Conservation (phyloP, 2,797 vertebrate species). For the Enteromius afrohamiltoni region DNA sequence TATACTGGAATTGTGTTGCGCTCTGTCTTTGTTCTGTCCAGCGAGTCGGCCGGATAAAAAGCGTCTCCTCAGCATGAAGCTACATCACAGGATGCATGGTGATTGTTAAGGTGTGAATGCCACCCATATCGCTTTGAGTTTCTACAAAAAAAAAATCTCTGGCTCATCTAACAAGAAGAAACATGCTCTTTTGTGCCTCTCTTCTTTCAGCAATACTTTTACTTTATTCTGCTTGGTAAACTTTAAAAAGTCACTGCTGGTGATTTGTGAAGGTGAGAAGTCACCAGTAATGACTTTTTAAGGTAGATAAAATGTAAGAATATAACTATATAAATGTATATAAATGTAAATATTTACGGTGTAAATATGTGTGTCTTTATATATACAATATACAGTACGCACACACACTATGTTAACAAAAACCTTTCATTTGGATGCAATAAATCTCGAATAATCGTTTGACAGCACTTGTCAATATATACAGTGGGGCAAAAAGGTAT, state of each 20-base stretch:
- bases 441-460: too few relatives aligned
- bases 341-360: too few relatives aligned
- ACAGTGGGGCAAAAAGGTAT: too few relatives aligned
- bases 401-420: too few relatives aligned
- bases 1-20: neutral
- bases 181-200: neutral
- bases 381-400: too few relatives aligned
- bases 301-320: neutral
- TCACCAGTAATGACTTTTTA: neutral
- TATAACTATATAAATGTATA: neutral
- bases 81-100: neutral
- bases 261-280: too few relatives aligned
- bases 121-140: neutral
- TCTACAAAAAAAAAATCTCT: neutral
- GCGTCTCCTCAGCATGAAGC: neutral
- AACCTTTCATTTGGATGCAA: too few relatives aligned
- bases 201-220: neutral
- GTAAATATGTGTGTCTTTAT: too few relatives aligned
- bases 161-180: constrained; percentile 9
- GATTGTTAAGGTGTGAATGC: neutral
- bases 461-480: too few relatives aligned
- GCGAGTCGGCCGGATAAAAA: neutral
- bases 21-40: constrained; percentile 6
- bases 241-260: neutral
- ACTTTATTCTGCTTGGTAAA: neutral